Evolutionary conservation across 2,888 invertebrate genomes (phyloP).

Genomic region (Bibio marci): DNA sequence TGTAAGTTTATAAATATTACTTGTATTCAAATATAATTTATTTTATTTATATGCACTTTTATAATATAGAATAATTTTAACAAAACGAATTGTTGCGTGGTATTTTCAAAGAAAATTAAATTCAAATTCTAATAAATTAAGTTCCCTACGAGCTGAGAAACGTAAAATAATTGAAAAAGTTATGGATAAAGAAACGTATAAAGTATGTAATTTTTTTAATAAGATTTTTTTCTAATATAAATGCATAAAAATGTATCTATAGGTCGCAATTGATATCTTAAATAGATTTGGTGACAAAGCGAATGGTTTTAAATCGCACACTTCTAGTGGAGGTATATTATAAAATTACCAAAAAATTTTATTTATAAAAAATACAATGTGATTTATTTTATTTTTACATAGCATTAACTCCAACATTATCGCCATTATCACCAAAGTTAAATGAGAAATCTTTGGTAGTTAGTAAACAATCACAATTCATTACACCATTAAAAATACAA

Average conservation of each 20-base stretch:
- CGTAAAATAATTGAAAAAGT: slow-evolving; percentile 84
- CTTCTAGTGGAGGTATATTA: slow-evolving; percentile 7
- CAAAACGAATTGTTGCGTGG: slow-evolving; percentile 69
- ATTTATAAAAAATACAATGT: not conserved
- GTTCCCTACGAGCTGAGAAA: slow-evolving; percentile 59
- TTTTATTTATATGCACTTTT: slow-evolving; percentile 6
- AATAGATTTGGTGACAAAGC: slow-evolving; percentile 25
- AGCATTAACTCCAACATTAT: not conserved
- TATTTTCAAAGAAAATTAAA: slow-evolving; percentile 72
- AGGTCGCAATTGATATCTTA: slow-evolving; percentile 27
- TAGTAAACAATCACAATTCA: no score
- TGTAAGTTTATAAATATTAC: slow-evolving; percentile 44
- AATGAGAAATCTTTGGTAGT: no score
- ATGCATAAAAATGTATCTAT: not conserved
- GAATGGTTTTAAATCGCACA: slow-evolving; percentile 9
- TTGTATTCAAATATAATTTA: not conserved
- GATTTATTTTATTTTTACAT: not conserved
- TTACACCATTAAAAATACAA: not conserved
- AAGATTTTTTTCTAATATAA: not conserved
- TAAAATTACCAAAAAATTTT: not conserved
- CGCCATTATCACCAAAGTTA: not conserved
- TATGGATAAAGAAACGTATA: slow-evolving; percentile 95
- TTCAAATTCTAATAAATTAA: slow-evolving; percentile 56
- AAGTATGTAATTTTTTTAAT: slow-evolving; percentile 33
- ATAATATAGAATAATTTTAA: slow-evolving; percentile 48